These are phyloP conservation scores for Ruditapes philippinarum DNA, from an alignment of 1,140 invertebrate species.

Conservation along the genomic window DNA sequence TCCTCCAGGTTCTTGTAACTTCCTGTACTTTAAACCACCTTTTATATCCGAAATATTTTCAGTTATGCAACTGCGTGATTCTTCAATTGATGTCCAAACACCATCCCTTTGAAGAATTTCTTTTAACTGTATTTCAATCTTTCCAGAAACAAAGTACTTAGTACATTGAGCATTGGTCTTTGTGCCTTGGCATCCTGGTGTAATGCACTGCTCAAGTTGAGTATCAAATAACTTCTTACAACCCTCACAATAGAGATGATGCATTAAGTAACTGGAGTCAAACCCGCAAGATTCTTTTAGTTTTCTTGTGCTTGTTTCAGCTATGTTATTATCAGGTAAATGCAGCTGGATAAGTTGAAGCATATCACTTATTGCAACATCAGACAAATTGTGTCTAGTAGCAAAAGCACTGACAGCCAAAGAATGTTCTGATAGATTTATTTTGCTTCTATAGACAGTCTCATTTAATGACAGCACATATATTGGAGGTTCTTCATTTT, in stretches of 20 bases:
- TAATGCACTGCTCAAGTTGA: background rate
- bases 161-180: background rate
- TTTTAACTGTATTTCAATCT: slow-evolving; percentile 7
- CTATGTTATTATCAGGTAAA: background rate
- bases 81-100: slow-evolving; percentile 34
- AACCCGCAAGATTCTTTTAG: slow-evolving; percentile 28
- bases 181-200: slow-evolving; percentile 28
- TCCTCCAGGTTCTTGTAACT: slow-evolving; percentile 33
- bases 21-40: slow-evolving; percentile 33
- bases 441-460: background rate
- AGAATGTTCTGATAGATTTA: background rate
- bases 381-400: slow-evolving; percentile 3
- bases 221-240: slow-evolving; percentile 37
- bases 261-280: background rate
- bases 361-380: background rate
- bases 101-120: slow-evolving; percentile 41
- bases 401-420: slow-evolving; percentile 1
- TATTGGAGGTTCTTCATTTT: background rate
- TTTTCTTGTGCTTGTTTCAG: slow-evolving; percentile 4
- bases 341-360: background rate
- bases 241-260: slow-evolving; percentile 21
- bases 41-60: slow-evolving; percentile 27
- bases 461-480: background rate
- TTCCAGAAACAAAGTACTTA: slow-evolving; percentile 48
- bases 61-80: background rate